Percentiles rank a stretch among this genome's conserved stretches.
These are phyloP conservation scores for Carapus acus DNA, from an alignment of 2,797 vertebrate genomes.

Conservation along the genomic window DNA sequence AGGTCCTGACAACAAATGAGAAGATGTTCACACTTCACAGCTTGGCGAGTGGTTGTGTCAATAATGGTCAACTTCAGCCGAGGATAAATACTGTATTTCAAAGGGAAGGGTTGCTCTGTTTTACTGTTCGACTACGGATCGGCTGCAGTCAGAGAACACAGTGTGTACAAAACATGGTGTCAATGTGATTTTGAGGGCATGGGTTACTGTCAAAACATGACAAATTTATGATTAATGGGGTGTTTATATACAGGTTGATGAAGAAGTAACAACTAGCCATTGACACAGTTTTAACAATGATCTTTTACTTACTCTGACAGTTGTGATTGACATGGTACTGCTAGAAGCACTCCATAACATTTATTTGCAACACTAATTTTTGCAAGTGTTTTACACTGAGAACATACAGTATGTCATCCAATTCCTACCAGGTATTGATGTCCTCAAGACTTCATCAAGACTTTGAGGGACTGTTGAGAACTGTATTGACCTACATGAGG, in stretches of 20 bases:
- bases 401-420: constrained; percentile 71
- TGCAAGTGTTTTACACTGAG: constrained; percentile 60
- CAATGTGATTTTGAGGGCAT: constrained; percentile 22
- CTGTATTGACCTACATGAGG: constrained; percentile 32
- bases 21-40: constrained; percentile 29
- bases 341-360: constrained; percentile 8
- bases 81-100: constrained; percentile 28
- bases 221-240: constrained; percentile 52
- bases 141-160: constrained; percentile 30
- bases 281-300: constrained; percentile 1
- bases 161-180: constrained; percentile 34
- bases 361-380: constrained; percentile 55
- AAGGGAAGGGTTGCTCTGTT: constrained; percentile 14
- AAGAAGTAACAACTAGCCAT: constrained; percentile 35
- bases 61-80: constrained; percentile 27
- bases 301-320: constrained; percentile 2
- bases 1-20: constrained; percentile 34
- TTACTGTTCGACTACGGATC: constrained; percentile 24
- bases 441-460: constrained; percentile 44
- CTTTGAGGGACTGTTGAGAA: constrained; percentile 43
- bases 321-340: constrained; percentile 13
- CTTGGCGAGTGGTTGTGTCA: constrained; percentile 27
- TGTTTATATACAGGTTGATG: constrained; percentile 32
- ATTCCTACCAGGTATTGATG: constrained; percentile 60
- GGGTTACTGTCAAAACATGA: constrained; percentile 47